phyloP scores from a whole-genome alignment of 2,797 vertebrate species.

The Alectoris magna region DNA sequence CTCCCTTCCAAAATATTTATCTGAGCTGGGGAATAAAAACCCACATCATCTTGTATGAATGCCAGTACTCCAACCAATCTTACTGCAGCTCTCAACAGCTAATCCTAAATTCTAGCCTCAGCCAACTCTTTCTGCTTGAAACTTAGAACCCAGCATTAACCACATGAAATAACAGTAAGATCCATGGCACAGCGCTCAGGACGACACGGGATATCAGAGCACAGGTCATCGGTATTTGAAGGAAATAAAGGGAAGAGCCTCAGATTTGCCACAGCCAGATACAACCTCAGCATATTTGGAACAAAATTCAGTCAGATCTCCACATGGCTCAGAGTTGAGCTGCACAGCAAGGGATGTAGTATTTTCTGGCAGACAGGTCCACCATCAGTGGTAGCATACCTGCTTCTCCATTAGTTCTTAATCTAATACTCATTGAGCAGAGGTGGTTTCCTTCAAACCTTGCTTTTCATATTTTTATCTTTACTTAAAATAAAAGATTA shows the following conservation, averaged over 20 bases:
- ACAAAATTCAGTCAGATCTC: neutral
- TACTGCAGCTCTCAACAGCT: neutral
- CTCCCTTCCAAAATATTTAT: neutral
- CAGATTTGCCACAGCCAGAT: neutral
- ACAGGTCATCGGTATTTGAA: neutral
- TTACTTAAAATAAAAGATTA: neutral
- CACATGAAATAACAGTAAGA: neutral
- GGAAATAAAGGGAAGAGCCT: neutral
- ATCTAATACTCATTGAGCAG: neutral
- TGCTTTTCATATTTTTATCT: neutral
- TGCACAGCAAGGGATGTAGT: fast-evolving
- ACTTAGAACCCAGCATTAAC: neutral
- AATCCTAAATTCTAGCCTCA: neutral
- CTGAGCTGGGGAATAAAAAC: fast-evolving
- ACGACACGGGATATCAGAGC: neutral
- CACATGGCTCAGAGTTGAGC: fast-evolving
- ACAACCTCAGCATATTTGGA: neutral
- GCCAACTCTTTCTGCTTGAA: neutral
- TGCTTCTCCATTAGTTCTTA: neutral
- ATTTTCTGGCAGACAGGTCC: neutral
- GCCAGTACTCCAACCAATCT: neutral
- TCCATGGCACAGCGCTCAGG: fast-evolving
- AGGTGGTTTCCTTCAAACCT: neutral
- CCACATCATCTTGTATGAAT: neutral
- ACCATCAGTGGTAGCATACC: neutral